phyloP scores from a whole-genome alignment of 2,113 vertebrate genomes.

The Balaeniceps rex region DNA sequence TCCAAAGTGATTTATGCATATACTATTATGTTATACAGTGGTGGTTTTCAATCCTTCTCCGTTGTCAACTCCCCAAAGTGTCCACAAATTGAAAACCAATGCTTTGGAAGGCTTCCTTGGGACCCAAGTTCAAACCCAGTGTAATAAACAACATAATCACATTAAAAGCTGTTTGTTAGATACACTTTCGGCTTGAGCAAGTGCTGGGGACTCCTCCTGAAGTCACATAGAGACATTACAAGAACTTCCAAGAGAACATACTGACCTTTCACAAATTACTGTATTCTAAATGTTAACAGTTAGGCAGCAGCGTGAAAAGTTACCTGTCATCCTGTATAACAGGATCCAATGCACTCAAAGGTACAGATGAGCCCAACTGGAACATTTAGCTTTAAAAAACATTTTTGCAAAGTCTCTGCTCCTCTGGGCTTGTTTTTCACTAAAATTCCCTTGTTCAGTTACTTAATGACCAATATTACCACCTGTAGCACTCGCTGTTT shows the following conservation, averaged over 20 bases:
- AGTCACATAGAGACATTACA: neutral
- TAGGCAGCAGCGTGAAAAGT: neutral
- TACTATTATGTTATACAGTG: neutral
- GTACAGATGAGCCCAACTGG: neutral
- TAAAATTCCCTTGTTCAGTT: neutral
- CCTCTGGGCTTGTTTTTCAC: neutral
- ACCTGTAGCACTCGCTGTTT: neutral
- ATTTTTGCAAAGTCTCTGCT: neutral
- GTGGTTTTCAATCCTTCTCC: neutral
- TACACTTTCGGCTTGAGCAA: neutral
- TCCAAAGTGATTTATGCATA: neutral
- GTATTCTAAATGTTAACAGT: neutral
- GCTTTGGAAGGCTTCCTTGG: neutral
- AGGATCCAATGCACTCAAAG: neutral
- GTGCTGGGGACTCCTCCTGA: neutral
- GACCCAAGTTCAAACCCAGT: neutral
- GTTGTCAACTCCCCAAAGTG: neutral
- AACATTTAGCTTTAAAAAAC: neutral
- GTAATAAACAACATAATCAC: neutral
- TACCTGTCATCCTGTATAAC: neutral
- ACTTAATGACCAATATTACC: neutral
- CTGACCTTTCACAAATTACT: neutral
- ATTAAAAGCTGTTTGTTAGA: neutral
- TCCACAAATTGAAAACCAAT: neutral
- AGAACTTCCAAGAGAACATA: neutral